Conservation (phyloP, 2,113 vertebrate species). For the Anarhynchus alexandrinus region DNA sequence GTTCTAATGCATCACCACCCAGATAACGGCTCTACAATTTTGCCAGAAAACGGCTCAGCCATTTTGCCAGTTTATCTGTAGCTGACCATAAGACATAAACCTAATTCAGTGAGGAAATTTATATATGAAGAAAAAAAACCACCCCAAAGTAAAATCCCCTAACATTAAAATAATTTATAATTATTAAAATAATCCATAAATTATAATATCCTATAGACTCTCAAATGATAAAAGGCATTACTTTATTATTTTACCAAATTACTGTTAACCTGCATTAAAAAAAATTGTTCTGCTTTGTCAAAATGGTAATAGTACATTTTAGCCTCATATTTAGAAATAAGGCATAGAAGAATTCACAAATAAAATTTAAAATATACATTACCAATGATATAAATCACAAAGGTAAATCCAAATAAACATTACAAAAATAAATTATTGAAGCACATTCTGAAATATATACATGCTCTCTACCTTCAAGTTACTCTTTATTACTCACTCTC, state of each 20-base stretch:
- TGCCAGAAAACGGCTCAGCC: not conserved
- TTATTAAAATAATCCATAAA: not conserved
- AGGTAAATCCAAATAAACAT: slow-evolving; percentile 46
- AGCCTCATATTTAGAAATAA: not conserved
- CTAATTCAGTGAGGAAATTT: not conserved
- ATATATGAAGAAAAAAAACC: not conserved
- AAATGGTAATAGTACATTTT: not conserved
- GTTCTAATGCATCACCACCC: not conserved
- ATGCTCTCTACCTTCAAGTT: slow-evolving; percentile 36
- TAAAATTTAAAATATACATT: slow-evolving; percentile 42
- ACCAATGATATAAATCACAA: not conserved
- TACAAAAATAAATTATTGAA: slow-evolving; percentile 52
- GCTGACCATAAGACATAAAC: not conserved
- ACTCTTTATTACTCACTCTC: slow-evolving; percentile 53
- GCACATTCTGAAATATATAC: slow-evolving; percentile 29
- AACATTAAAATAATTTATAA: not conserved
- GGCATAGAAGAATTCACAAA: not conserved
- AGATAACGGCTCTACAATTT: not conserved
- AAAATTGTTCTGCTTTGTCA: not conserved
- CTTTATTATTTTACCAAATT: not conserved
- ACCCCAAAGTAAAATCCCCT: not conserved
- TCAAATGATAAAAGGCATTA: not conserved
- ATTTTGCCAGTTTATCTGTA: not conserved
- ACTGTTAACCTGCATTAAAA: not conserved
- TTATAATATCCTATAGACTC: not conserved